Evolutionary conservation across 2,797 vertebrate species (phyloP).

Genomic region (Rallus crepitans): DNA sequence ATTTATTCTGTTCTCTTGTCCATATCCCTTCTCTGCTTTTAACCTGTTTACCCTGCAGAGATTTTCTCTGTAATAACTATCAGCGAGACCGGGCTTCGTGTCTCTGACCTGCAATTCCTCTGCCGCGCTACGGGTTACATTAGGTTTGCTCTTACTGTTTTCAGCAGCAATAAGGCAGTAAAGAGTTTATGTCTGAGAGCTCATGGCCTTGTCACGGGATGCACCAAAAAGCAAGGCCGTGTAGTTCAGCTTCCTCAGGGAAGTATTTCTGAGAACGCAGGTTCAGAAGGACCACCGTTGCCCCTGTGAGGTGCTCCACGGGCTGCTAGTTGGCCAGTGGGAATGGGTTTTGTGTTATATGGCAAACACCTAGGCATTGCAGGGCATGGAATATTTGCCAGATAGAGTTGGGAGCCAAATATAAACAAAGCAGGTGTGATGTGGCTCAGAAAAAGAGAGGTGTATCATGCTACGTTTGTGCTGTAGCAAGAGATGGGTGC

Average conservation of each 20-base stretch:
- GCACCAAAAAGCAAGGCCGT: background rate
- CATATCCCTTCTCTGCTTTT: background rate
- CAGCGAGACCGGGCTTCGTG: background rate
- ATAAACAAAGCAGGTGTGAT: background rate
- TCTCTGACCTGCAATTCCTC: background rate
- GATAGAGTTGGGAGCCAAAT: background rate
- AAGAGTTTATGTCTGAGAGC: background rate
- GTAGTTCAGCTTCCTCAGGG: background rate
- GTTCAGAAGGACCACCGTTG: background rate
- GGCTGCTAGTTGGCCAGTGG: background rate
- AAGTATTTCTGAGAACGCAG: background rate
- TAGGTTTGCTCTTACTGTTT: background rate
- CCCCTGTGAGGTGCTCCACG: background rate
- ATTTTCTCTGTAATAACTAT: background rate
- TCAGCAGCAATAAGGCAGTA: background rate
- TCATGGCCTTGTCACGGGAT: background rate
- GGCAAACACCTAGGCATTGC: background rate
- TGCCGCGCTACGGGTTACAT: background rate
- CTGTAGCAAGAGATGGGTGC: background rate
- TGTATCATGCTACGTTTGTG: background rate
- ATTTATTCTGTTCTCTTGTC: slow-evolving; percentile 7
- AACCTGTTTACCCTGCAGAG: background rate
- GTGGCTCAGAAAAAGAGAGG: background rate
- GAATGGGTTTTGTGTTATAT: background rate
- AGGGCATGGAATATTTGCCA: background rate